A percentile compares a stretch with the other conserved stretches of the same genome.
phyloP scores from a whole-genome alignment of 2,797 vertebrate species.

The Anniella stebbinsi region DNA sequence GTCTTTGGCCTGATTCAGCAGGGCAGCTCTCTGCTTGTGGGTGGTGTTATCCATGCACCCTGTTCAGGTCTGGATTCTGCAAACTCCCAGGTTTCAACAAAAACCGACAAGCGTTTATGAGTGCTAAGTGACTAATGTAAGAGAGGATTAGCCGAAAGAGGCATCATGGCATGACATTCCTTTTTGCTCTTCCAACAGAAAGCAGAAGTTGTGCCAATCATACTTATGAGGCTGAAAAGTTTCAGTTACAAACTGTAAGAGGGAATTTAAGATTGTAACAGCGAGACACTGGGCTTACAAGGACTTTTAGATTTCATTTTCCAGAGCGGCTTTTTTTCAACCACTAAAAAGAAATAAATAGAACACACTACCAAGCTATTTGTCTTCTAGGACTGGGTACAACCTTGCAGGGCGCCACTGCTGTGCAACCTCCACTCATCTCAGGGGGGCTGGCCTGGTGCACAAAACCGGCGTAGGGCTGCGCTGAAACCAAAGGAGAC shows the following conservation, averaged over 20 bases:
- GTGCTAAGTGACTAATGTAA: neutral
- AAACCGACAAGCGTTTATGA: neutral
- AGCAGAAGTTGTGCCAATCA: constrained; percentile 13
- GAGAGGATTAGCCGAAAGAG: neutral
- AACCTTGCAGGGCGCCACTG: neutral
- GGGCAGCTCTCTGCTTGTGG: neutral
- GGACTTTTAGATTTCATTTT: constrained; percentile 7
- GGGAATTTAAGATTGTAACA: constrained; percentile 18
- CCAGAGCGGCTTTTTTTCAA: neutral
- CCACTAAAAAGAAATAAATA: neutral
- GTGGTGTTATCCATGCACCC: accelerated
- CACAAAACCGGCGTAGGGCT: neutral
- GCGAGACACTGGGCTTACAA: neutral
- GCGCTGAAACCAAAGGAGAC: neutral
- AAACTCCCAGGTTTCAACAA: neutral
- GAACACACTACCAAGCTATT: neutral
- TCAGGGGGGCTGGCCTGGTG: no score
- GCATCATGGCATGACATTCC: neutral
- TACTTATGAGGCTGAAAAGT: neutral
- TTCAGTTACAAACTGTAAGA: constrained; percentile 3
- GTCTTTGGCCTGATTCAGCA: neutral
- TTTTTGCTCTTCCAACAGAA: neutral
- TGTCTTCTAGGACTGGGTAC: neutral
- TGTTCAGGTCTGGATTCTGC: neutral
- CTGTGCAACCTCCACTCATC: no score